Base-by-base conservation (phyloP, 2,888 invertebrate genomes). In the Nowickia ferox region DNA sequence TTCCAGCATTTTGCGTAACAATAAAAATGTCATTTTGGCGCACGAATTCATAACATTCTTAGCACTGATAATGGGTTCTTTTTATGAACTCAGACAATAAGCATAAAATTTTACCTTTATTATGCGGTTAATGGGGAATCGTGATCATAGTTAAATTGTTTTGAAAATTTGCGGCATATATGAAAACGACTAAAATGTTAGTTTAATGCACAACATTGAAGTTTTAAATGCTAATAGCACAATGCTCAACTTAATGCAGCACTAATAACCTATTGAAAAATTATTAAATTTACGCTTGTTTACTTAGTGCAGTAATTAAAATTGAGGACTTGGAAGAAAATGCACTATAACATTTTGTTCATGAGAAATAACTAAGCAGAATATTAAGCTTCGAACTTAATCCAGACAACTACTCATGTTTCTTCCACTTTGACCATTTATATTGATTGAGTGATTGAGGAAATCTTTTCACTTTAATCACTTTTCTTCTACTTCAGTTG, bases 61-160 rank as follows among this genome's bases (percentile, higher is more conserved):
- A 48, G 38, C 48, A 66, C 65, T 80, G 63, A 69, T 69, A 79
- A 79, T 84, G 79, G 42, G 13, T 75, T 71, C 30, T 13, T 68
- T 81, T 68, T 51, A 81, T 75, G 61, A 46, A 68, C 61, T 61
- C 61, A 53, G 61, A 59, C 53, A 75, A 42, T 68, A 44, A 59
- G 59, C 40, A 74, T 81, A 74, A 81, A 81, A 81, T 75, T 75
- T 81, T 81, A 75, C 75, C 68, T 75, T 81, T 81, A 81, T 81
- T 68, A 68, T 81, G 81, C 53, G 74, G 81, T 75, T 81, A 59
- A 61, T 81, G 59, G 19, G 4, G 30, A 51, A 48, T 42, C 66
- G 44, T 81, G 74, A 59, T 74, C 59, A 44, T 10, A 74, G 71
- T 57, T 38, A 74, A 66, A 53, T 44, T 59, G 53, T 68, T 81